A percentile compares a stretch with the other conserved stretches of the same genome.
Evolutionary conservation across 1,140 invertebrate species (phyloP).

Genomic region (Trichonephila clavata): DNA sequence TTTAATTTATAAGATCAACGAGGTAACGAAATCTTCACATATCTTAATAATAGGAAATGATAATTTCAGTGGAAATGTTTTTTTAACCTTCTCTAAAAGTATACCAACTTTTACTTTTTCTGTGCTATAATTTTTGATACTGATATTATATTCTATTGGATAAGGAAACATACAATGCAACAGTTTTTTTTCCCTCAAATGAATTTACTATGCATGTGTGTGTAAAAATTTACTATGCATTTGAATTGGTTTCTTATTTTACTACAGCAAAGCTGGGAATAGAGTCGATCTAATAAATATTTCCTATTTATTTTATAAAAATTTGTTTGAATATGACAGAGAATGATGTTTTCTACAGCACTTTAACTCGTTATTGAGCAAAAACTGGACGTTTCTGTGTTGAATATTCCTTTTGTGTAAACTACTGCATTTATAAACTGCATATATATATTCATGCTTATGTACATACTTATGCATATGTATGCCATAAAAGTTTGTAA

Average conservation of each 20-base stretch:
- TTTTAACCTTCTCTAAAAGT: background rate
- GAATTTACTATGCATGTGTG: background rate
- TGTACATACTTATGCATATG: slow-evolving; percentile 59
- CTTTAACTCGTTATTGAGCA: slow-evolving; percentile 68
- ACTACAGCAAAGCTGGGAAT: slow-evolving; percentile 1
- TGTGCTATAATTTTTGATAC: background rate
- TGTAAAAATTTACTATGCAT: slow-evolving; percentile 9
- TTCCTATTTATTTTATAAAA: slow-evolving; percentile 53
- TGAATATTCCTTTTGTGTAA: slow-evolving; percentile 40
- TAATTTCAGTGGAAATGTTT: background rate
- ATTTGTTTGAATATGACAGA: slow-evolving; percentile 34
- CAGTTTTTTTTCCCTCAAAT: background rate
- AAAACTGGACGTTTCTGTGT: slow-evolving; percentile 66
- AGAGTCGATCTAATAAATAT: background rate
- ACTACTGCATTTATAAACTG: slow-evolving; percentile 47
- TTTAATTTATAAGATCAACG: no score
- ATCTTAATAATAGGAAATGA: background rate
- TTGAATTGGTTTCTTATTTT: background rate
- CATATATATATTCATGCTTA: slow-evolving; percentile 26
- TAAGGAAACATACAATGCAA: background rate
- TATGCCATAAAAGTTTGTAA: slow-evolving; percentile 18
- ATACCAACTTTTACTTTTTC: background rate
- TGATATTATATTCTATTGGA: background rate
- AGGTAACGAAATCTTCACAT: no score
- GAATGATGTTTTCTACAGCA: slow-evolving; percentile 32